Evolutionary conservation across 1,140 invertebrate species (phyloP).

Genomic region (Hesperophylax magnus): DNA sequence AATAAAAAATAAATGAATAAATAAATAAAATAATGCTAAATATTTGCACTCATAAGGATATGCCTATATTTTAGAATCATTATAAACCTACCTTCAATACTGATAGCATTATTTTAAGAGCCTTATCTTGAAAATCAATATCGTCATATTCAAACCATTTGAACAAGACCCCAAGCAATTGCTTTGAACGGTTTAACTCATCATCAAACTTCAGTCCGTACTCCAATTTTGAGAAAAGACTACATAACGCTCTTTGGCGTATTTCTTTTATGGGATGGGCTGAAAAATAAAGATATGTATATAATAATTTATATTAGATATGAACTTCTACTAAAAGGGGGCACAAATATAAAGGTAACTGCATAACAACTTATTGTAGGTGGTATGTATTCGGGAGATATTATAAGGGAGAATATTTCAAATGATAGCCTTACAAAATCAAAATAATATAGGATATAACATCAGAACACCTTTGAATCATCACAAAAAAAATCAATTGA

Average conservation of each 20-base stretch:
- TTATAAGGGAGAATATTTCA: too few relatives aligned
- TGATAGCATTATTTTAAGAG: constrained; percentile 62
- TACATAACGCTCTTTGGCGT: constrained; percentile 42
- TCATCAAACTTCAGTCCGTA: constrained; percentile 63
- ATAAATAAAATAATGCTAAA: too few relatives aligned
- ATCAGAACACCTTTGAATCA: too few relatives aligned
- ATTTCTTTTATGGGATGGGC: constrained; percentile 54
- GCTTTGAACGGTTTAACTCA: constrained; percentile 61
- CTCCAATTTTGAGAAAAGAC: constrained; percentile 60
- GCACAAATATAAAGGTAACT: too few relatives aligned
- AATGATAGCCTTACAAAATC: too few relatives aligned
- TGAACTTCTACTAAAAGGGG: background rate
- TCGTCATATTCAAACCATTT: constrained; percentile 66
- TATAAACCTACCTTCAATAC: constrained; percentile 62
- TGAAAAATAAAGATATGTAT: constrained; percentile 11
- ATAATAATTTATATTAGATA: background rate
- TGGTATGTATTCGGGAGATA: too few relatives aligned
- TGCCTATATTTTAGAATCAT: too few relatives aligned
- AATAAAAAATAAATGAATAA: too few relatives aligned
- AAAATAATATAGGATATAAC: too few relatives aligned
- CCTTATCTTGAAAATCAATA: constrained; percentile 61
- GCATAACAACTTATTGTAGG: too few relatives aligned
- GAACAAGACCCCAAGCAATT: constrained; percentile 65
- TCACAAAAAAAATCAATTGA: background rate
- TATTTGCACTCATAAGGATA: too few relatives aligned